Evolutionary conservation across 1,140 invertebrate species (phyloP).

Genomic region (Diploscapter pachys): DNA sequence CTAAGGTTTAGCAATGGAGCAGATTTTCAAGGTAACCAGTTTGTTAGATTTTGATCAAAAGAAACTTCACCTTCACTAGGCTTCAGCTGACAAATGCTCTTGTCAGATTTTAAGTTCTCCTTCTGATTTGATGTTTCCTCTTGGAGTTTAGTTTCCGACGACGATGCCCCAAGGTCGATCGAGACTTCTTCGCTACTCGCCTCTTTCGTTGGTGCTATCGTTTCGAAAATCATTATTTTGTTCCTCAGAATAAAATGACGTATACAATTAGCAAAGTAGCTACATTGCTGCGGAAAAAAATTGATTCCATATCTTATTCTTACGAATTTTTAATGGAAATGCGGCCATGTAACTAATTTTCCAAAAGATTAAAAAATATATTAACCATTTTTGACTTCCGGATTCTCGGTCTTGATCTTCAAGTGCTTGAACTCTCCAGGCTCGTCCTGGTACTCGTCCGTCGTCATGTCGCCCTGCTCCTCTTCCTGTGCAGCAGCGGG

Average conservation of each 20-base stretch:
- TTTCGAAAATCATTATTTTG: neutral
- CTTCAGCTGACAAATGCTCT: conserved; percentile 32
- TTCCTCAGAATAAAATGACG: neutral
- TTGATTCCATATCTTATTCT: too few relatives aligned
- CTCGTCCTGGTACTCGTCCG: conserved; percentile 21
- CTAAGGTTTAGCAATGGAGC: too few relatives aligned
- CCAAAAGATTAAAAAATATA: too few relatives aligned
- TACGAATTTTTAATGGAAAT: too few relatives aligned
- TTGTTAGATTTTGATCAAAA: neutral
- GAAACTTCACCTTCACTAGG: conserved; percentile 30
- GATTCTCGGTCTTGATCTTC: conserved; percentile 20
- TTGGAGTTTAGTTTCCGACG: conserved; percentile 1
- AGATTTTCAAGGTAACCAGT: too few relatives aligned
- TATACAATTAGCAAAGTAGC: too few relatives aligned
- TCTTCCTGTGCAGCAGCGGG: too few relatives aligned
- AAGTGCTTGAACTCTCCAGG: conserved; percentile 19
- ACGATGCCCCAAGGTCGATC: conserved; percentile 13
- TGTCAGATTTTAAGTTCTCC: conserved; percentile 18
- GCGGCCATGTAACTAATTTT: too few relatives aligned
- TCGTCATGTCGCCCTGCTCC: too few relatives aligned
- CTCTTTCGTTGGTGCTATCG: neutral
- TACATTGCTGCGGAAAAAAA: too few relatives aligned
- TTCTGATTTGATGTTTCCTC: conserved; percentile 12
- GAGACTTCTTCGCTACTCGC: neutral
- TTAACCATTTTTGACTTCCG: neutral